These are phyloP conservation scores for Eumaeus atala DNA, from an alignment of 1,140 invertebrate genomes.

Conservation along the genomic window DNA sequence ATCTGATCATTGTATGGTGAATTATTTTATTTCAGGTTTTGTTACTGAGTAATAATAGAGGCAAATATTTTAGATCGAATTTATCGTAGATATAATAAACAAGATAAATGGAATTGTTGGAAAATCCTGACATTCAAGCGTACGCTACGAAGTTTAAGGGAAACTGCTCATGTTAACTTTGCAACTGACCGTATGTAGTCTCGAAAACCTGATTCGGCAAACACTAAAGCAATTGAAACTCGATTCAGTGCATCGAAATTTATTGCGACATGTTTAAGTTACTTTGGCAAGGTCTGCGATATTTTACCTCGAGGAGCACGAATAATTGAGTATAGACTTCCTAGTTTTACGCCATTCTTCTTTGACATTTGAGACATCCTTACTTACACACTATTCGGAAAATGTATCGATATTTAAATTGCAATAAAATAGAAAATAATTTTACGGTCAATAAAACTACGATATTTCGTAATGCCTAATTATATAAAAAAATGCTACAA, in stretches of 20 bases:
- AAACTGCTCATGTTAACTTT: constrained; percentile 40
- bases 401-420: constrained; percentile 12
- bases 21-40: too few relatives aligned
- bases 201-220: constrained; percentile 30
- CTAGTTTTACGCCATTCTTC: constrained; percentile 12
- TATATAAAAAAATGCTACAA: too few relatives aligned
- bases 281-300: constrained; percentile 34
- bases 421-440: background rate
- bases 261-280: constrained; percentile 50
- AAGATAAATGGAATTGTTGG: constrained; percentile 32
- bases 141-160: constrained; percentile 37
- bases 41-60: too few relatives aligned
- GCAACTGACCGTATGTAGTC: constrained; percentile 26
- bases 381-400: background rate
- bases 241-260: constrained; percentile 36
- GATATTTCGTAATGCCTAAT: too few relatives aligned
- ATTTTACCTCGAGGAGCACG: constrained; percentile 22
- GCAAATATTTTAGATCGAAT: constrained; percentile 1
- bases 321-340: constrained; percentile 28
- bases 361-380: constrained; percentile 9
- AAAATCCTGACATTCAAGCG: constrained; percentile 28
- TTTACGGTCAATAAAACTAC: too few relatives aligned
- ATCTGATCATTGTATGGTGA: too few relatives aligned
- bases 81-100: background rate
- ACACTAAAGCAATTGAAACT: constrained; percentile 53